Evolutionary conservation across 2,888 invertebrate genomes (phyloP).

Genomic region (Heterodera filipjevi): DNA sequence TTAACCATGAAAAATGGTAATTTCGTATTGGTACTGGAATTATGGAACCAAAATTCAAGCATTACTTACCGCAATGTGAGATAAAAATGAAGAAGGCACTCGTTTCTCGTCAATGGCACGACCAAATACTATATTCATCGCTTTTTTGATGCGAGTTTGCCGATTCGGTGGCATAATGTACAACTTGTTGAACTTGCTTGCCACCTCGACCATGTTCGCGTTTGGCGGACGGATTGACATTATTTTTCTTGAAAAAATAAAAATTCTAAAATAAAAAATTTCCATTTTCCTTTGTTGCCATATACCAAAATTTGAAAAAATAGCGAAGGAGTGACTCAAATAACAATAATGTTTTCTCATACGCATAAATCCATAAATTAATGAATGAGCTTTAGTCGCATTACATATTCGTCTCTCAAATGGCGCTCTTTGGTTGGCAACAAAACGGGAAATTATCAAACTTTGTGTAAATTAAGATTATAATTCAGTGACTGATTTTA

Average conservation of each 20-base stretch:
- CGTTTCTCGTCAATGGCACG: slow-evolving; percentile 5
- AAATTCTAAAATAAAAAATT: too few relatives aligned
- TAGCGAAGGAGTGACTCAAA: too few relatives aligned
- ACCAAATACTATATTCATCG: slow-evolving; percentile 7
- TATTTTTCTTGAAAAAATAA: not conserved
- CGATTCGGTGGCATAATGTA: slow-evolving; percentile 18
- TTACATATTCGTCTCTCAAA: too few relatives aligned
- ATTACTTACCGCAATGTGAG: slow-evolving; percentile 16
- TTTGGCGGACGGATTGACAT: not conserved
- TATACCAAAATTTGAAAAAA: too few relatives aligned
- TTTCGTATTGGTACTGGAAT: not conserved
- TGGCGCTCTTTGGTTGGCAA: too few relatives aligned
- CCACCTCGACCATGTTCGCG: not conserved
- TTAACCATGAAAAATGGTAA: not conserved
- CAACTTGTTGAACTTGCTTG: slow-evolving; percentile 22
- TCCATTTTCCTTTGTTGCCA: too few relatives aligned
- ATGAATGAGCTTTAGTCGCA: too few relatives aligned
- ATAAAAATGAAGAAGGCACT: not conserved
- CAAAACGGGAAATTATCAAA: too few relatives aligned
- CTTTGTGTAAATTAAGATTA: too few relatives aligned
- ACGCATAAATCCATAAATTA: too few relatives aligned
- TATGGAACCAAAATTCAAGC: not conserved
- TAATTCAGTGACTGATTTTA: too few relatives aligned
- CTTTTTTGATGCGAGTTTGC: slow-evolving; percentile 12
- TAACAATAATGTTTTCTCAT: too few relatives aligned